Percentiles rank a stretch among this genome's conserved stretches.
These are phyloP conservation scores for Idaea dimidiata DNA, from an alignment of 2,888 invertebrate genomes.

Conservation along the genomic window DNA sequence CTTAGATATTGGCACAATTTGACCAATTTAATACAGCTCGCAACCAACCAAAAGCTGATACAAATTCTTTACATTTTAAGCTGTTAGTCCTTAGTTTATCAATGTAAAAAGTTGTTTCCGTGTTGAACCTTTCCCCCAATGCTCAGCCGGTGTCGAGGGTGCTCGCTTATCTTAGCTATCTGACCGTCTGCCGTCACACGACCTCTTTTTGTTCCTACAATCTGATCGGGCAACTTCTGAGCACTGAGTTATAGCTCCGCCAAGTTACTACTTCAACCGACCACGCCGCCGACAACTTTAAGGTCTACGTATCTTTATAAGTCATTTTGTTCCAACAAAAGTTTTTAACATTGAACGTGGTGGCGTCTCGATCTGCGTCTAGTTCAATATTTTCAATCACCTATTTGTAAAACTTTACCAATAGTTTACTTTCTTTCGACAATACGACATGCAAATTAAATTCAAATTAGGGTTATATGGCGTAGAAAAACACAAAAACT, in stretches of 20 bases:
- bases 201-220: constrained; percentile 56
- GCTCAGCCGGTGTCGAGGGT: constrained; percentile 47
- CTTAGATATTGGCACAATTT: neutral
- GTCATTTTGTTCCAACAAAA: constrained; percentile 40
- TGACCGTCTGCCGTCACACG: constrained; percentile 53
- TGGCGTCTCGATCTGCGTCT: constrained; percentile 19
- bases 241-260: constrained; percentile 56
- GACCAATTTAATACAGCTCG: neutral
- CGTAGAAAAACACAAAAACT: constrained; percentile 61
- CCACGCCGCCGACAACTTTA: constrained; percentile 44
- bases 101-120: constrained; percentile 11
- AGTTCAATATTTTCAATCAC: constrained; percentile 31
- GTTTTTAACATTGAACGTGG: constrained; percentile 28
- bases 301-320: constrained; percentile 47
- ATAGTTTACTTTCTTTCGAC: constrained; percentile 15
- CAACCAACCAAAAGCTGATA: neutral
- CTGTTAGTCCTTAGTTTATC: neutral
- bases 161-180: constrained; percentile 59
- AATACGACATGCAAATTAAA: constrained; percentile 33
- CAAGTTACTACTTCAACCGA: constrained; percentile 54
- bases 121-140: constrained; percentile 33
- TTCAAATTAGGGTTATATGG: constrained; percentile 51
- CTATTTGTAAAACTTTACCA: constrained; percentile 13
- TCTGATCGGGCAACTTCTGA: constrained; percentile 61
- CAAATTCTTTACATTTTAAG: neutral